Conservation (phyloP, 2,797 vertebrate genomes). For the Falco concolor region DNA sequence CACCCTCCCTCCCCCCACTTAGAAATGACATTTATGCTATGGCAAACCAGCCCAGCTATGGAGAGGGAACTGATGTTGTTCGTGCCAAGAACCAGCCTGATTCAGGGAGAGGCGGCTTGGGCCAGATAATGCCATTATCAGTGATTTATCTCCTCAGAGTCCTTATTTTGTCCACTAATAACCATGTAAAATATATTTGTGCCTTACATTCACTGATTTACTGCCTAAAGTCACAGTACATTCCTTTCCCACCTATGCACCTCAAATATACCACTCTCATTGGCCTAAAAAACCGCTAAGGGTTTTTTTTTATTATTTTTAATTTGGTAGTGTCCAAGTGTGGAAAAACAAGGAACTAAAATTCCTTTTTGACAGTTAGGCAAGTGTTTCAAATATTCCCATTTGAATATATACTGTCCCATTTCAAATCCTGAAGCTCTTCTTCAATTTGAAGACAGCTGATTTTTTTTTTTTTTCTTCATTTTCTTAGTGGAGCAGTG, state of each 20-base stretch:
- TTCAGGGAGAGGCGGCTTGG: neutral
- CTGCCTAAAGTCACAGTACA: neutral
- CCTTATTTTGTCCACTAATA: neutral
- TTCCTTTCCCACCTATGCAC: neutral
- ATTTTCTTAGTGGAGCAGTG: neutral
- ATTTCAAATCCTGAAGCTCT: neutral
- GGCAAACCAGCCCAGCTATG: neutral
- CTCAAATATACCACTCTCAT: neutral
- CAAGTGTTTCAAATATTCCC: neutral
- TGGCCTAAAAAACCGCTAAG: neutral
- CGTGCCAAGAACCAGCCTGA: neutral
- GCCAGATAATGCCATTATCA: neutral
- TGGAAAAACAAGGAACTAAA: neutral
- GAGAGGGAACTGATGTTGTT: neutral
- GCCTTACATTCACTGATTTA: neutral
- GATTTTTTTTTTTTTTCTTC: neutral
- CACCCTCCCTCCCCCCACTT: neutral
- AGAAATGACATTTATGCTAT: neutral
- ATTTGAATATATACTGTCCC: neutral
- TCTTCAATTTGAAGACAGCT: neutral
- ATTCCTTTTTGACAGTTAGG: neutral
- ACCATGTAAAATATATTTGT: neutral
- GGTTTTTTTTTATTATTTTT: neutral
- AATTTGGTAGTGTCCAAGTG: neutral
- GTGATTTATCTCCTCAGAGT: neutral